phyloP scores from a whole-genome alignment of 2,797 vertebrate genomes.

The Harpagifer antarcticus region DNA sequence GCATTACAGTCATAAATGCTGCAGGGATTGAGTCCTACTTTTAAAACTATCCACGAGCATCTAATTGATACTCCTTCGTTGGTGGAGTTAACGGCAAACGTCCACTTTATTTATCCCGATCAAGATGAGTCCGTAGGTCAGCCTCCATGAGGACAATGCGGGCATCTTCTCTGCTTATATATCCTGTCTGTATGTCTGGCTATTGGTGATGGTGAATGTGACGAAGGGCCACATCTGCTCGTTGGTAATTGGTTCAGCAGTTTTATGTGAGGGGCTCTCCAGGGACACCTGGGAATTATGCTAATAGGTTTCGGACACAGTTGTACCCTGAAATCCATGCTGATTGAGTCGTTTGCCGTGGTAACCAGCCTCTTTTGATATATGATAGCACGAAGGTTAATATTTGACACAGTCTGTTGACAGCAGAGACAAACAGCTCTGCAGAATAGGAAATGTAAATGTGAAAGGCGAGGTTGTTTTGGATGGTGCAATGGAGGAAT shows the following conservation, averaged over 20 bases:
- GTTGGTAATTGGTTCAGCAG: conserved; percentile 36
- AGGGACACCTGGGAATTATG: conserved; percentile 21
- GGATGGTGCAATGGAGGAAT: conserved; percentile 11
- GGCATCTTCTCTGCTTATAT: no score
- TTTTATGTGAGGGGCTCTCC: conserved; percentile 45
- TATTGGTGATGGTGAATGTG: no score
- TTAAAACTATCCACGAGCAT: no score
- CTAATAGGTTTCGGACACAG: conserved; percentile 45
- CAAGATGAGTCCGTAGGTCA: no score
- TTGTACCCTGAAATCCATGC: conserved; percentile 17
- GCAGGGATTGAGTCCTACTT: neutral
- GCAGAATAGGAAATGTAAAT: conserved; percentile 22
- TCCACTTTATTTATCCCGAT: no score
- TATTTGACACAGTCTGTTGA: neutral
- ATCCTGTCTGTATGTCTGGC: no score
- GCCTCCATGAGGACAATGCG: no score
- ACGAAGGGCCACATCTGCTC: conserved; percentile 47
- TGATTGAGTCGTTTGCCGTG: conserved; percentile 30
- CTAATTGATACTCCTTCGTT: no score
- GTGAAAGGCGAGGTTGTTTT: conserved; percentile 1
- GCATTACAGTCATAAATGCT: neutral
- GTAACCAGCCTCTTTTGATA: conserved; percentile 11
- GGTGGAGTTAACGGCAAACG: no score
- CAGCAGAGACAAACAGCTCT: conserved; percentile 2
- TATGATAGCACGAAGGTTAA: conserved; percentile 8